Percentiles rank a stretch among this genome's conserved stretches.
Evolutionary conservation across 2,113 vertebrate species (phyloP).

Genomic region (Pseudopodoces humilis): DNA sequence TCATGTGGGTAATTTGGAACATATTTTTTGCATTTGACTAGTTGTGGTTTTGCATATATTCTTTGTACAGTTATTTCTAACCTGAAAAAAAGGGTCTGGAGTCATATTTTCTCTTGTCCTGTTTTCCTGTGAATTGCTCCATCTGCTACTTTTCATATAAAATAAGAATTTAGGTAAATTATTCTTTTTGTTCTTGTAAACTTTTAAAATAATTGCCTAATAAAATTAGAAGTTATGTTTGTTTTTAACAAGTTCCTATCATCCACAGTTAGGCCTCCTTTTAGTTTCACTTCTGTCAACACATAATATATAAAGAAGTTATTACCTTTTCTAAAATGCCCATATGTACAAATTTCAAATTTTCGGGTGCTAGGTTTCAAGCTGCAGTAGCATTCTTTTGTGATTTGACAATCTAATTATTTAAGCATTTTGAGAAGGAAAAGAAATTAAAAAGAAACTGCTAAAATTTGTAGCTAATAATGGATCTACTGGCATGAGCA

Average conservation of each 20-base stretch:
- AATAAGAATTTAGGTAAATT: neutral
- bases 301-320: neutral
- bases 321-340: neutral
- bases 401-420: neutral
- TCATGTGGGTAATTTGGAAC: neutral
- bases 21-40: neutral
- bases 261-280: neutral
- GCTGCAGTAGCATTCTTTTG: neutral
- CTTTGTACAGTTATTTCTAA: neutral
- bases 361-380: neutral
- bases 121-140: neutral
- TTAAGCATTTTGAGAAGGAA: neutral
- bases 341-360: neutral
- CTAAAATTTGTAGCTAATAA: neutral
- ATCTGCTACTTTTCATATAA: neutral
- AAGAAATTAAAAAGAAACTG: neutral
- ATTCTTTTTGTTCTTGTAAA: neutral
- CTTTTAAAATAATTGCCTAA: neutral
- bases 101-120: neutral
- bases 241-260: neutral
- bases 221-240: neutral
- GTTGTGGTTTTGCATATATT: neutral
- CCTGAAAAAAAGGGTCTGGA: neutral
- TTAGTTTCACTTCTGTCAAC: neutral
- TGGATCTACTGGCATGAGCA: neutral